phyloP scores from a whole-genome alignment of 2,113 vertebrate species.

The Gallinago undulata region DNA sequence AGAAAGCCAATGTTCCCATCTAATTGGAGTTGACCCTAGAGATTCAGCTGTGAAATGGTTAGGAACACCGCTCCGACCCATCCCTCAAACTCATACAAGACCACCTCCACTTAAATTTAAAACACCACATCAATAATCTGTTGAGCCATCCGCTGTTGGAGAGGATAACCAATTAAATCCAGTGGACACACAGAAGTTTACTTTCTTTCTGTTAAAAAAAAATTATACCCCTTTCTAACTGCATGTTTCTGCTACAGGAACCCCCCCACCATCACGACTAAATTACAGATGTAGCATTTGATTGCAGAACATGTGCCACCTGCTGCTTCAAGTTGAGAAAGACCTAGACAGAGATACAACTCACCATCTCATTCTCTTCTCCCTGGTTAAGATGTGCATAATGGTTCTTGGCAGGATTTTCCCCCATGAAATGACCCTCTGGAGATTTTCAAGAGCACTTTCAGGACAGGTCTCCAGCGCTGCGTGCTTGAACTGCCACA shows the following conservation, averaged over 20 bases:
- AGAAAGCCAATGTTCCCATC: not conserved
- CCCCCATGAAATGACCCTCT: conserved; percentile 43
- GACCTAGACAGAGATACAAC: conserved; percentile 6
- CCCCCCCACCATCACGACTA: not conserved
- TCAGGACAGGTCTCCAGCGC: not conserved
- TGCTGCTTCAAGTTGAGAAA: conserved; percentile 15
- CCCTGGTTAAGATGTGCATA: conserved; percentile 76
- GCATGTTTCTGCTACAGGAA: not conserved
- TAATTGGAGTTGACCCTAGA: not conserved
- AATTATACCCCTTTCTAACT: not conserved
- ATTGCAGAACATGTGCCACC: not conserved
- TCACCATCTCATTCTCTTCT: conserved; percentile 82
- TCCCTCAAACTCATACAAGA: not conserved
- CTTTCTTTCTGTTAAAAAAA: not conserved
- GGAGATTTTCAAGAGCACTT: conserved; percentile 4
- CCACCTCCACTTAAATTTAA: not conserved
- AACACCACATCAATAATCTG: not conserved
- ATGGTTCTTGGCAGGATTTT: conserved; percentile 44
- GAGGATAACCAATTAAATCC: not conserved
- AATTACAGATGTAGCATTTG: not conserved
- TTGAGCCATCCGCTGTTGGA: not conserved
- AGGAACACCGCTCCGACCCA: rapidly evolving
- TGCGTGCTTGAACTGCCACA: conserved; percentile 36
- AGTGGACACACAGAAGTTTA: not conserved
- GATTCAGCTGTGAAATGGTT: not conserved